Conservation (phyloP, 37 sponge, comb jelly and placozoan genomes). For the Ianthella basta region DNA sequence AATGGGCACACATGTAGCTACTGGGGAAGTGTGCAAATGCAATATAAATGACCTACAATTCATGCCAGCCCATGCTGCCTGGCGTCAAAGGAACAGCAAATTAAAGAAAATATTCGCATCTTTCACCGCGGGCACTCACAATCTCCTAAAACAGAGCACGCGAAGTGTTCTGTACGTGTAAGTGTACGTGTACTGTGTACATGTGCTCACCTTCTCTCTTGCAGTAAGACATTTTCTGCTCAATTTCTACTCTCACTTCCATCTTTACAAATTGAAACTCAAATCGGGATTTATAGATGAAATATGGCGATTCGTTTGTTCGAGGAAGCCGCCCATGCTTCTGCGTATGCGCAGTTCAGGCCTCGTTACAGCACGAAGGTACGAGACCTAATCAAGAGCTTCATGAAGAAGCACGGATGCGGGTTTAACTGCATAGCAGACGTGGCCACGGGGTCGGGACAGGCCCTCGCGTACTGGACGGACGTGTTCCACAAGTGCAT, state of each 20-base stretch:
- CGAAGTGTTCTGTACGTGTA: too few species aligned
- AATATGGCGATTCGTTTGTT: conserved; percentile 32
- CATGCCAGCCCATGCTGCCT: too few species aligned
- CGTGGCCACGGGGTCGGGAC: conserved; percentile 86
- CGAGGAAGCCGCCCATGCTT: conserved; percentile 44
- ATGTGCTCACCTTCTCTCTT: conserved; percentile 61
- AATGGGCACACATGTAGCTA: too few species aligned
- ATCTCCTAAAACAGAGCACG: too few species aligned
- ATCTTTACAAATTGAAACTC: not conserved
- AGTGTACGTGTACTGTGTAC: too few species aligned
- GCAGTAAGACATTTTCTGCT: conserved; percentile 69
- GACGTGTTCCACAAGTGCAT: conserved; percentile 39
- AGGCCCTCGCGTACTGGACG: conserved; percentile 56
- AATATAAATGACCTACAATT: too few species aligned
- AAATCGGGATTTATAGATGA: not conserved
- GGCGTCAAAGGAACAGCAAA: too few species aligned
- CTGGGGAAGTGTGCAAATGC: too few species aligned
- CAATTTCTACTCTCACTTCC: not conserved
- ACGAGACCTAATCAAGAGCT: conserved; percentile 43
- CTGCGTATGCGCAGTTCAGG: conserved; percentile 47
- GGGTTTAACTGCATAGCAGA: conserved; percentile 49
- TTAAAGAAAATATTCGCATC: too few species aligned
- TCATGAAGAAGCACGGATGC: conserved; percentile 40
- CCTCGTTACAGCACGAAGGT: conserved; percentile 56
- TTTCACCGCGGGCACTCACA: too few species aligned